Percentiles rank a stretch among this genome's conserved stretches.
These are phyloP conservation scores for Ariopsis seemanni DNA, from an alignment of 2,113 vertebrate species.

Conservation along the genomic window DNA sequence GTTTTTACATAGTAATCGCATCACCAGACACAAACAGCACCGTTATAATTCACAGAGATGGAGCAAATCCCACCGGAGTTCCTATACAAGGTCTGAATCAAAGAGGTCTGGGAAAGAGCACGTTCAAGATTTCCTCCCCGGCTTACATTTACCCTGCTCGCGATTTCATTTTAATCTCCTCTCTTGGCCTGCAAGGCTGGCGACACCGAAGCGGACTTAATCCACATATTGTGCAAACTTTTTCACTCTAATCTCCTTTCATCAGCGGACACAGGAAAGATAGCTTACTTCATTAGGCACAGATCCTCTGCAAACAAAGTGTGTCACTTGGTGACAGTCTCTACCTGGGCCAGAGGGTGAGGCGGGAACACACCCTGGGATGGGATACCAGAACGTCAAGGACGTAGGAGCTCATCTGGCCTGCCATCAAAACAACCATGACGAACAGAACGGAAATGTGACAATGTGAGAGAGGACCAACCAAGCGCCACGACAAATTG, in stretches of 20 bases:
- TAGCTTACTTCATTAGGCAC: slow-evolving; percentile 51
- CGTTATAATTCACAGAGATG: slow-evolving; percentile 23
- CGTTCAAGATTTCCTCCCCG: slow-evolving; percentile 46
- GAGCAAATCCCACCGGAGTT: slow-evolving; percentile 3
- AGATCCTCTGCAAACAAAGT: slow-evolving; percentile 33
- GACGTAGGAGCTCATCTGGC: too few species aligned
- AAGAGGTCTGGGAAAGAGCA: slow-evolving; percentile 45
- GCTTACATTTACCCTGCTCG: slow-evolving; percentile 30
- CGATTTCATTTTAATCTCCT: slow-evolving; percentile 51
- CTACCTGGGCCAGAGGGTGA: slow-evolving; percentile 17
- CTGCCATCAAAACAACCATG: too few species aligned
- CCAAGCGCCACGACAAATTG: too few species aligned
- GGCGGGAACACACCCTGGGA: background rate
- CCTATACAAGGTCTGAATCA: slow-evolving; percentile 21
- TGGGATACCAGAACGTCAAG: too few species aligned
- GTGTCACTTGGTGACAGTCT: slow-evolving; percentile 37
- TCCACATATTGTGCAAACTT: slow-evolving; percentile 51
- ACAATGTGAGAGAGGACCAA: too few species aligned
- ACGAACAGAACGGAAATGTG: too few species aligned
- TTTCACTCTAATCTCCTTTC: slow-evolving; percentile 50
- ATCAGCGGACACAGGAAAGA: slow-evolving; percentile 50
- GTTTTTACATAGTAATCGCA: background rate
- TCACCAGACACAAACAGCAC: slow-evolving; percentile 25
- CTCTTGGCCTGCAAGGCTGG: slow-evolving; percentile 26
- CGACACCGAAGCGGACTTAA: slow-evolving; percentile 28